Evolutionary conservation across 2,113 vertebrate genomes (phyloP), one percentile per base, ranked within the genome.

Genomic region (Cisticola juncidis): DNA sequence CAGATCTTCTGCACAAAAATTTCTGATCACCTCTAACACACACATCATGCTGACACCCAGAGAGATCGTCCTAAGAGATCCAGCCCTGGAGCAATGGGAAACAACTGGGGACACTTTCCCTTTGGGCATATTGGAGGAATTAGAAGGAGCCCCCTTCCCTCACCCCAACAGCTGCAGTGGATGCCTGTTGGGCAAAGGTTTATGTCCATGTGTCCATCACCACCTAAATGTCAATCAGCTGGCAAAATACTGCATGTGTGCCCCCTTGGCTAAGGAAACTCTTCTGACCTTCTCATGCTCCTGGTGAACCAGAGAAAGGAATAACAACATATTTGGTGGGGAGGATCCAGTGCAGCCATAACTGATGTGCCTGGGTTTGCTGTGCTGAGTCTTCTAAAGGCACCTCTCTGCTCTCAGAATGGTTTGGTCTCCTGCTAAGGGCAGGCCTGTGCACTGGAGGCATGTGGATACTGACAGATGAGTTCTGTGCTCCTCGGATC

Each of bases 401-500:
- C 31, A 40, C 9, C 48, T 83, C 60, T 72, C 25, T 57, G 28
- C 60, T 74, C 42, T 74, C 56, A 13, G 35, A 17, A 21, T 1
- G 18, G 36, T 51, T 76, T 89, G 64, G 33, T 73, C 44, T 70
- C 65, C 65, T n/a, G 21, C 22, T 0, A 0, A 25, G 42, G 38
- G 28, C 56, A 70, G 51, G 21, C 8, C 7, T 6, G 2, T 11
- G 36, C 2, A 2, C 40, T 21, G 8, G 58, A 65, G 72, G 33
- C 24, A 36, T 3, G 0, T 24, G 25, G 31, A n/a, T 29, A 15
- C 71, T 20, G 44, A 45, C 3, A 45, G 47, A 50, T 0, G 4
- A 31, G 26, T 22, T 69, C 12, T 23, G 22, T 74, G 79, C 56
- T 74, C 60, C 36, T 79, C 40, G 29, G 42, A 68, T 42, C 31